Evolutionary conservation across 2,888 invertebrate species (phyloP).

Genomic region (Andrena chrysosceles): DNA sequence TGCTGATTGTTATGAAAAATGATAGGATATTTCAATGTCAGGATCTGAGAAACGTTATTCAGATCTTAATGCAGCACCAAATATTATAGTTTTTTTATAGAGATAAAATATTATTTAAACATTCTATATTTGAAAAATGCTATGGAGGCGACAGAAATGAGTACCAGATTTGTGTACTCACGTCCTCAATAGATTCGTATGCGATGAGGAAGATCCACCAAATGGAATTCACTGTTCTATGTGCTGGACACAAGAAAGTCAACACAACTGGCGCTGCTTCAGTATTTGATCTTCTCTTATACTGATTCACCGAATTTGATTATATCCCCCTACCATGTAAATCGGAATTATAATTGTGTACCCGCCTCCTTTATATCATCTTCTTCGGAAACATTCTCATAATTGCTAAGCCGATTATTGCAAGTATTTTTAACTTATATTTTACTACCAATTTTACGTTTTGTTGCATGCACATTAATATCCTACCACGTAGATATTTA

Average conservation of each 20-base stretch:
- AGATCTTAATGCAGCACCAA: background rate
- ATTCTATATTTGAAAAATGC: background rate
- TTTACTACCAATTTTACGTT: too few species aligned
- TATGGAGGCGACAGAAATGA: background rate
- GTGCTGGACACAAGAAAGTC: constrained; percentile 82
- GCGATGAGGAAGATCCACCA: constrained; percentile 52
- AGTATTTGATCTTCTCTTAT: constrained; percentile 84
- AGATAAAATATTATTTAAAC: background rate
- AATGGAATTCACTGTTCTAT: constrained; percentile 62
- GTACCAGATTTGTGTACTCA: constrained; percentile 31
- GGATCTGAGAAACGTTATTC: background rate
- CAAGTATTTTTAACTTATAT: too few species aligned
- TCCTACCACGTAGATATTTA: too few species aligned
- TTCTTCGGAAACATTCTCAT: constrained; percentile 15
- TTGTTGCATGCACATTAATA: too few species aligned
- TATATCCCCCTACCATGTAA: constrained; percentile 59
- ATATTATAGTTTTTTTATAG: background rate
- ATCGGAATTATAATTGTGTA: constrained; percentile 43
- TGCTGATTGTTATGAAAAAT: too few species aligned
- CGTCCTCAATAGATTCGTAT: constrained; percentile 48
- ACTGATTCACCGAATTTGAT: constrained; percentile 70
- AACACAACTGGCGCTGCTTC: constrained; percentile 84
- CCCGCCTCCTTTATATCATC: constrained; percentile 29
- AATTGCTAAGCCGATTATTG: background rate
- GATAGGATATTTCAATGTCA: too few species aligned